Conservation (phyloP, 2,113 vertebrate species). For the Heptranchias perlo region DNA sequence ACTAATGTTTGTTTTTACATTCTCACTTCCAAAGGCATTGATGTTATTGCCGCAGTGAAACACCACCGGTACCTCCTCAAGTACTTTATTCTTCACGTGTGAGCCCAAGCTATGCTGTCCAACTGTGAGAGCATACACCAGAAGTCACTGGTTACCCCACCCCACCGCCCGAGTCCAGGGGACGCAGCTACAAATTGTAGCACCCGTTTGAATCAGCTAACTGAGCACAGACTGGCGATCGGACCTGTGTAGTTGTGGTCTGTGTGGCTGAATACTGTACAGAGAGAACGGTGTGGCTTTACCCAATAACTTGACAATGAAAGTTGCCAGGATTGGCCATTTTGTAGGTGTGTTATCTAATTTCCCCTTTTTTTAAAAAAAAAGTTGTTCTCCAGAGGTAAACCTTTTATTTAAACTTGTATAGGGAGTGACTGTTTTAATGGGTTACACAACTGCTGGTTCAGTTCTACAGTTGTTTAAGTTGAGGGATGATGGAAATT, state of each 20-base stretch:
- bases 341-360: too few species aligned
- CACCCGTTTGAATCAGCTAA: background rate
- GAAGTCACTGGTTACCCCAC: background rate
- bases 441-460: too few species aligned
- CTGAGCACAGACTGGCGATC: too few species aligned
- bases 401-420: background rate
- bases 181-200: background rate
- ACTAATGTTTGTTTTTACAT: background rate
- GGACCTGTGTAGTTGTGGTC: background rate
- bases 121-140: too few species aligned
- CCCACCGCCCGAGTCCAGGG: background rate
- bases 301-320: too few species aligned
- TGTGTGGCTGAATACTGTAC: background rate
- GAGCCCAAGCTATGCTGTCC: background rate
- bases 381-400: too few species aligned
- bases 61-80: background rate
- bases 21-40: background rate
- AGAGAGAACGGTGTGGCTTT: background rate
- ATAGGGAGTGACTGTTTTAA: background rate
- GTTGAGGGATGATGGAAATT: too few species aligned
- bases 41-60: background rate
- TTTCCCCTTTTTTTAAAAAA: too few species aligned
- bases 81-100: background rate
- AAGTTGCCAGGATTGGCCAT: too few species aligned
- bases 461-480: too few species aligned